phyloP scores from a whole-genome alignment of 2,888 invertebrate species.

The Meiosimyza decipiens region DNA sequence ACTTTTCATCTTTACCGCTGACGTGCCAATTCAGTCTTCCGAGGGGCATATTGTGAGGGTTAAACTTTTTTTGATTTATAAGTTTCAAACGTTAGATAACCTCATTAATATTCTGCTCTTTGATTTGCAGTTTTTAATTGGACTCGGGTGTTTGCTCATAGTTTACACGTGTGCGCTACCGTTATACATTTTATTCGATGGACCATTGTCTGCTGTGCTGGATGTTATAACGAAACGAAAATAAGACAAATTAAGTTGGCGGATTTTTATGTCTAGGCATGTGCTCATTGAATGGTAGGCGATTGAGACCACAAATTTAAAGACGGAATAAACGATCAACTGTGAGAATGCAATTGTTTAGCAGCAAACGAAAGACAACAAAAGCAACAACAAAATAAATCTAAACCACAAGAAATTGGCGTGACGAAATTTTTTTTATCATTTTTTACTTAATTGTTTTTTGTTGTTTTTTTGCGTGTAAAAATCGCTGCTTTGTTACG shows the following conservation, averaged over 20 bases:
- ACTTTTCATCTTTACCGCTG: constrained; percentile 67
- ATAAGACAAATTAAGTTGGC: not conserved
- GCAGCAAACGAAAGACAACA: not conserved
- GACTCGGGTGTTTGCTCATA: constrained; percentile 68
- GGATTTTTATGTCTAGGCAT: too few species aligned
- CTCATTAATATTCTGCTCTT: constrained; percentile 18
- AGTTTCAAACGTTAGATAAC: not conserved
- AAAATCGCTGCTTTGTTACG: not conserved
- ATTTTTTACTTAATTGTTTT: not conserved
- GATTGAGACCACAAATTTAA: not conserved
- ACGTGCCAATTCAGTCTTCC: constrained; percentile 68
- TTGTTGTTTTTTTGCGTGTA: not conserved
- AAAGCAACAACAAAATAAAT: not conserved
- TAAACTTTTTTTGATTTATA: not conserved
- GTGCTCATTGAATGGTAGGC: too few species aligned
- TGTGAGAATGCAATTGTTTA: not conserved
- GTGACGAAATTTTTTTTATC: constrained; percentile 9
- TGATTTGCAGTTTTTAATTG: constrained; percentile 68
- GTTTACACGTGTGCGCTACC: constrained; percentile 67
- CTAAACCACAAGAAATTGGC: constrained; percentile 12
- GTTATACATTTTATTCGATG: constrained; percentile 72
- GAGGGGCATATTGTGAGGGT: constrained; percentile 68
- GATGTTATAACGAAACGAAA: constrained; percentile 24
- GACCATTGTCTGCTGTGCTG: constrained; percentile 70
- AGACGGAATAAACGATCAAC: not conserved